A percentile compares a stretch with the other conserved stretches of the same genome.
phyloP scores from a whole-genome alignment of 1,140 invertebrate species.

The Drosophila tristis region DNA sequence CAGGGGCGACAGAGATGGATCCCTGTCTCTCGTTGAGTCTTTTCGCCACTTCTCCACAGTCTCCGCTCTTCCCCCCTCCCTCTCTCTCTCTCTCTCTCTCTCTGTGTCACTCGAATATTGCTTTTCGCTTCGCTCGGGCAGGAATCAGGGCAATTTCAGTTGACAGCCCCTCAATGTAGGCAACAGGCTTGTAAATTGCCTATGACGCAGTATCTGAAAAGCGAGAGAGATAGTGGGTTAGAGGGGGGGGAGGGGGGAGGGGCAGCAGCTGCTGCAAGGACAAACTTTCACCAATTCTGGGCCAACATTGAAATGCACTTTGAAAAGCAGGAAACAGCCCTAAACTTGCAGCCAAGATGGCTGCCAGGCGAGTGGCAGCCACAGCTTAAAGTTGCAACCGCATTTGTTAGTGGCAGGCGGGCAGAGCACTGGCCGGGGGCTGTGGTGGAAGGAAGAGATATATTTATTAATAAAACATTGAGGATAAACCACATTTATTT shows the following conservation, averaged over 20 bases:
- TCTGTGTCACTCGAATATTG: not conserved
- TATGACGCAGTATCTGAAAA: slow-evolving; percentile 25
- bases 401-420: not conserved
- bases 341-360: no score
- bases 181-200: slow-evolving; percentile 51
- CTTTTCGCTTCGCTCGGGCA: not conserved
- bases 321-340: not conserved
- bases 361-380: no score
- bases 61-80: not conserved
- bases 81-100: slow-evolving; percentile 1
- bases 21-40: no score
- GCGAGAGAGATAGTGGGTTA: not conserved
- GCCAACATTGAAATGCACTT: slow-evolving; percentile 51
- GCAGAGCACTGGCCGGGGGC: no score
- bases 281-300: slow-evolving; percentile 27
- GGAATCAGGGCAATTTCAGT: slow-evolving; percentile 45
- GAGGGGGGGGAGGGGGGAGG: no score
- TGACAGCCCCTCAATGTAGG: slow-evolving; percentile 42
- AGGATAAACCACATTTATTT: slow-evolving; percentile 47
- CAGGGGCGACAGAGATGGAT: slow-evolving; percentile 18
- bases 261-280: no score
- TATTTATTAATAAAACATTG: slow-evolving; percentile 51
- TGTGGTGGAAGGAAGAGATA: slow-evolving; percentile 6
- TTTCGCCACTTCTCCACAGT: not conserved
- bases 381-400: no score